These are phyloP conservation scores for Tapirus indicus DNA, from an alignment of 2,797 vertebrate species.

Conservation along the genomic window DNA sequence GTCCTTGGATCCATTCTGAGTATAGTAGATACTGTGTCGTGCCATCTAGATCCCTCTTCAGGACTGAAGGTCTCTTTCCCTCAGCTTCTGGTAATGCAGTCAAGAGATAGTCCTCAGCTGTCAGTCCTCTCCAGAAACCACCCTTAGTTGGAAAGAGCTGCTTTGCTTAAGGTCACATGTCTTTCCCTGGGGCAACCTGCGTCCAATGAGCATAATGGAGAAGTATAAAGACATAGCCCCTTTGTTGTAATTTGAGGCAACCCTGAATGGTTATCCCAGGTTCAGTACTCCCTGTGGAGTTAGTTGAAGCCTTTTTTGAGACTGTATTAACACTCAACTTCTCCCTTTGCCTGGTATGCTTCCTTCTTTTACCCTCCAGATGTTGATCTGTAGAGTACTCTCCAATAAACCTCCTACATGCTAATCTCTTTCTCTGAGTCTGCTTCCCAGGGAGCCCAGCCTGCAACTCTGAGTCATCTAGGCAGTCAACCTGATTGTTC, in stretches of 20 bases:
- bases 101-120: slow-evolving; percentile 52
- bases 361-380: neutral
- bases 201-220: neutral
- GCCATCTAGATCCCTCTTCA: slow-evolving; percentile 38
- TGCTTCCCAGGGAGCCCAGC: neutral
- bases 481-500: neutral
- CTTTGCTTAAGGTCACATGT: slow-evolving; percentile 44
- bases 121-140: slow-evolving; percentile 37
- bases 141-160: slow-evolving; percentile 40
- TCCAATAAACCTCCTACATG: neutral
- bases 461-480: neutral
- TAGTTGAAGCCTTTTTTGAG: neutral
- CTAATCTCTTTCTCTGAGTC: slow-evolving; percentile 14
- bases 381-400: neutral
- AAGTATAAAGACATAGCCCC: slow-evolving; percentile 22
- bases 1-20: slow-evolving; percentile 29
- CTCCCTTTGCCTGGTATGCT: neutral
- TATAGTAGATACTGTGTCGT: slow-evolving; percentile 18
- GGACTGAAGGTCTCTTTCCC: neutral
- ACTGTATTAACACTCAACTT: neutral
- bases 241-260: slow-evolving; percentile 19
- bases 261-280: neutral
- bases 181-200: slow-evolving; percentile 30
- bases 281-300: neutral
- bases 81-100: slow-evolving; percentile 45